Evolutionary conservation across 2,888 invertebrate genomes (phyloP), one percentile per base, ranked within the genome.

Genomic region (Lathronympha strigana): DNA sequence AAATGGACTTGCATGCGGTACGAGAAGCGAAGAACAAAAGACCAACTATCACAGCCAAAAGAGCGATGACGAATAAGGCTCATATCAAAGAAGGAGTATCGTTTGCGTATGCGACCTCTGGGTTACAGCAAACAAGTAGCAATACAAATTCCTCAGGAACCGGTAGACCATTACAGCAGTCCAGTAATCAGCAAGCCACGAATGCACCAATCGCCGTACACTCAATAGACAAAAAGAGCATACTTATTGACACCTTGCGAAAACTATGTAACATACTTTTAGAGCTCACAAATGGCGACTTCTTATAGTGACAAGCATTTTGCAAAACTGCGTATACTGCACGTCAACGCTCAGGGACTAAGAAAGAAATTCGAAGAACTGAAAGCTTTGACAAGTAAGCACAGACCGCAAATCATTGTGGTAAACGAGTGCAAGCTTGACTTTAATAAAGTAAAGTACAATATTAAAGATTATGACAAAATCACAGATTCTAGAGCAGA

Each of bases 231-330:
- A 57, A 57, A 28, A 57, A 45, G 19, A 43, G 17, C 17, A 28
- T 57, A 17, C 55, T 57, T n/a, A 57, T 57, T 25, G 43, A 57
- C n/a, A 43, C 55, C 5, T 31, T 57, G 55, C 40, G 28, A 43
- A 43, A 57, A 57, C 55, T 57, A 45, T 57, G 55, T 43, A 57
- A 57, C 43, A 19, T 45, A 43, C 28, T 57, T 19, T 19, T 57
- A 31, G 55, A 57, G 43, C 55, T 57, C 4, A 57, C 55, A 45
- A 57, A 57, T 57, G 55, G 55, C 43, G 55, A 43, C 55, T 28
- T 57, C 19, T 55, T 17, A 28, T 43, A 55, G 19, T 4, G 21
- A 53, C 36, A 38, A 8, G 13, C 40, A 9, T 8, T 13, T 47
- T 47, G 19, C 9, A 6, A 58, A 58, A 47, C 47, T 58, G 33